A percentile compares a stretch with the other conserved stretches of the same genome.
Conservation (phyloP, 2,113 vertebrate species). For the Balaeniceps rex region DNA sequence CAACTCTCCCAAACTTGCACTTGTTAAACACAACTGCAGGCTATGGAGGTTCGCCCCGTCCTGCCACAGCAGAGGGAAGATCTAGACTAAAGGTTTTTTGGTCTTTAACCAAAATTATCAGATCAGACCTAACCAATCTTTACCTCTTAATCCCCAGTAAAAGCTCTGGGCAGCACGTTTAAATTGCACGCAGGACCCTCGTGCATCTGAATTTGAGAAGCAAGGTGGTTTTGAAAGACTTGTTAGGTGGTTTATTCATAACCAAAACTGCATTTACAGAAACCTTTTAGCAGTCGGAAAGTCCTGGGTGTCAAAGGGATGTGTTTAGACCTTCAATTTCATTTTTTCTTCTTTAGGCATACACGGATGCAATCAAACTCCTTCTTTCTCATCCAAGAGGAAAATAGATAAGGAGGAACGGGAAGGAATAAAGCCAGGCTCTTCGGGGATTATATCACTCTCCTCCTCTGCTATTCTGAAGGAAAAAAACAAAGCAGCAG, state of each 20-base stretch:
- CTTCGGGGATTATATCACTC: neutral
- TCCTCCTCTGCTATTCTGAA: neutral
- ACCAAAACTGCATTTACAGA: neutral
- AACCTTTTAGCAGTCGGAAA: neutral
- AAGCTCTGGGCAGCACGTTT: neutral
- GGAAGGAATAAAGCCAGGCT: neutral
- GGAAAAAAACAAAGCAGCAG: neutral
- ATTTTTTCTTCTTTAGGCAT: neutral
- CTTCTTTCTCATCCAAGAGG: neutral
- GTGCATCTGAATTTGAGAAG: neutral
- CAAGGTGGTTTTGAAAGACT: neutral
- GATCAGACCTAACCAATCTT: neutral
- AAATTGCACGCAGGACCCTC: rapidly evolving
- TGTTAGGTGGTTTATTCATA: neutral
- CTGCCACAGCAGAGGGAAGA: neutral
- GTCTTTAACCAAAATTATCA: neutral
- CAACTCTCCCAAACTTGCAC: too few species aligned
- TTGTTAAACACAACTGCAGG: neutral
- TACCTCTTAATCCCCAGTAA: neutral
- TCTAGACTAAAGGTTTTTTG: neutral
- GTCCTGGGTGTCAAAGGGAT: neutral
- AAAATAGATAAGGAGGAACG: neutral
- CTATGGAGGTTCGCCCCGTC: rapidly evolving
- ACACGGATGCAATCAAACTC: neutral
- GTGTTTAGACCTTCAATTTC: neutral